Evolutionary conservation across 2,888 invertebrate genomes (phyloP), one percentile per base, ranked within the genome.

Genomic region (Oeneis ivallda): DNA sequence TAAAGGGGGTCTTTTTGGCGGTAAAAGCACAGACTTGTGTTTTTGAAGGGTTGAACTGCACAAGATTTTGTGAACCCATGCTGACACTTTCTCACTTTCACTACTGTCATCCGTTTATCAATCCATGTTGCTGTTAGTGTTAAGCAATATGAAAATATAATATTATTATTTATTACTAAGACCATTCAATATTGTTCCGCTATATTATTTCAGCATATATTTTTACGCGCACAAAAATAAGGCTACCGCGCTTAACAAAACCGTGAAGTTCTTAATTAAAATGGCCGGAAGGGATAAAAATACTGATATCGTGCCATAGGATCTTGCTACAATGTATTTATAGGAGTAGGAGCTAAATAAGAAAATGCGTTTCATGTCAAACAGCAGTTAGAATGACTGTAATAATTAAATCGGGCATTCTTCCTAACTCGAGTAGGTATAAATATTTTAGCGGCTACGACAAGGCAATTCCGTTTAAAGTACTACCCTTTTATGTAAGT

Each of bases 321-420:
- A 71, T 71, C 72, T 71, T 26, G 57, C 58, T 61, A 66, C 64
- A 61, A 64, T n/a, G 62, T 68, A 67, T 66, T 64, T 65, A 66
- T 68, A 68, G 47, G 47, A 37, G 66, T 68, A 67, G 47, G 60
- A 62, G 66, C 66, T 68, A 68, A 43, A 62, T 65, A 65, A 50
- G 56, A 65, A 67, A 71, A 71, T 75, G 75, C 76, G 72, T 83
- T 83, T 81, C 87, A 80, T 87, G 87, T 79, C 76, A 74, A 78
- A 74, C 68, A 74, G 82, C 81, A 83, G 79, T 87, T 85, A 80
- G 75, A 81, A 82, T 80, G 78, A 80, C 79, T 77, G 79, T 79
- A 78, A 79, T 88, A 87, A 87, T 87, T 86, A 87, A 87, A 86
- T 84, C 81, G 81, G 76, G 78, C 82, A 82, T 85, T 84, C 83